A percentile compares a stretch with the other conserved stretches of the same genome.
Conservation (phyloP, 2,888 invertebrate species). For the Melanostoma scalare region DNA sequence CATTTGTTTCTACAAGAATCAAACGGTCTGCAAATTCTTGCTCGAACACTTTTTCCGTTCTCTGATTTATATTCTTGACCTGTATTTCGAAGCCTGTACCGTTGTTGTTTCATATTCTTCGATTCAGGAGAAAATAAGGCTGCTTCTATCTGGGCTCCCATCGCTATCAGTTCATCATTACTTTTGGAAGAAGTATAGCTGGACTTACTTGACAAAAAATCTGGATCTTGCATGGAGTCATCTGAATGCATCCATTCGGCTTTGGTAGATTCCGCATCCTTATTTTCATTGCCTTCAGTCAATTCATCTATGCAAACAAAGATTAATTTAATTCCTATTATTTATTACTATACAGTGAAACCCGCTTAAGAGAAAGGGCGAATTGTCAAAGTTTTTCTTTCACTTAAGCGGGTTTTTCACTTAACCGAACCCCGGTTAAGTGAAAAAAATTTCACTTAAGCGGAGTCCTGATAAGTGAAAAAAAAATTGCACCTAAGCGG, state of each 20-base stretch:
- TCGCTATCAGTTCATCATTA: conserved; percentile 16
- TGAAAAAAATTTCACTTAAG: too few species aligned
- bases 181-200: not conserved
- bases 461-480: too few species aligned
- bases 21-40: conserved; percentile 12
- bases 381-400: too few species aligned
- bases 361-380: too few species aligned
- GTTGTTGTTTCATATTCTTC: conserved; percentile 33
- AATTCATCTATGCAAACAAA: too few species aligned
- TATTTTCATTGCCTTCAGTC: not conserved
- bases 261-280: too few species aligned
- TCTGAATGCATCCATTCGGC: conserved; percentile 31
- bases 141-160: conserved; percentile 22
- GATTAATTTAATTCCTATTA: not conserved
- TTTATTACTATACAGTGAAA: not conserved
- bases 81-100: conserved; percentile 12
- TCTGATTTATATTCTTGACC: conserved; percentile 15
- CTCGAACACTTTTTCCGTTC: not conserved
- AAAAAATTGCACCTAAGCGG: too few species aligned
- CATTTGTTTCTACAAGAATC: conserved; percentile 20
- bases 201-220: conserved; percentile 23
- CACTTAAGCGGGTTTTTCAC: too few species aligned
- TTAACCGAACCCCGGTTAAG: too few species aligned
- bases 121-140: conserved; percentile 14
- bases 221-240: conserved; percentile 12